Conservation (phyloP, 2,888 invertebrate species). For the Thera obeliscata region DNA sequence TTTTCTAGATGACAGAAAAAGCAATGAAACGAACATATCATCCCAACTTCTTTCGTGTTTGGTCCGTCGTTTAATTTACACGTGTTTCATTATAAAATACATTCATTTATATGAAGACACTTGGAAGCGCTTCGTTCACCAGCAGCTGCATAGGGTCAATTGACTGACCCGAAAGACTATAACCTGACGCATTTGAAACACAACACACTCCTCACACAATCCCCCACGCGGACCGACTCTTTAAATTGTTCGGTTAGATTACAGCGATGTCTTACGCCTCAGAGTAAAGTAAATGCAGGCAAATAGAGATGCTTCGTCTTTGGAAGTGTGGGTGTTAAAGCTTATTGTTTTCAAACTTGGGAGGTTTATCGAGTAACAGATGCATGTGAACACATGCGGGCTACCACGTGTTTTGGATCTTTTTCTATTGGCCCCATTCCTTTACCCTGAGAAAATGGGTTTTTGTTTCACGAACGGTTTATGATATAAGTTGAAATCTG, state of each 20-base stretch:
- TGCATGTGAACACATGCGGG: constrained; percentile 73
- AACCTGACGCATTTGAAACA: constrained; percentile 60
- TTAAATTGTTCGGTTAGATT: constrained; percentile 49
- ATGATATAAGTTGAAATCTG: constrained; percentile 32
- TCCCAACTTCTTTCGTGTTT: not conserved
- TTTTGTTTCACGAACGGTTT: constrained; percentile 42
- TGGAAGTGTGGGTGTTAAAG: not conserved
- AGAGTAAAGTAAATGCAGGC: constrained; percentile 42
- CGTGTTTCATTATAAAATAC: constrained; percentile 40
- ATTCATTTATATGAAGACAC: constrained; percentile 59
- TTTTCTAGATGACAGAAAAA: not conserved
- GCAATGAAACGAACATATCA: not conserved
- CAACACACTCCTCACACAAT: constrained; percentile 32
- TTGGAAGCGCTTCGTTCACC: constrained; percentile 63
- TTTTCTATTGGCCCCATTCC: constrained; percentile 52
- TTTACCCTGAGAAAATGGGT: constrained; percentile 54
- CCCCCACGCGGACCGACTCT: constrained; percentile 40
- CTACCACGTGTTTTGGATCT: constrained; percentile 66
- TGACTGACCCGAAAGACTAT: constrained; percentile 72
- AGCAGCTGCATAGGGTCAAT: constrained; percentile 79
- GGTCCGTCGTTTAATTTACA: constrained; percentile 7
- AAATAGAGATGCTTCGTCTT: constrained; percentile 42
- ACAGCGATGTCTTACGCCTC: constrained; percentile 56
- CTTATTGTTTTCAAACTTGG: constrained; percentile 9
- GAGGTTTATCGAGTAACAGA: constrained; percentile 52